These are phyloP conservation scores for Pachyuromys duprasi DNA, from an alignment of 2,797 vertebrate species.

Conservation along the genomic window DNA sequence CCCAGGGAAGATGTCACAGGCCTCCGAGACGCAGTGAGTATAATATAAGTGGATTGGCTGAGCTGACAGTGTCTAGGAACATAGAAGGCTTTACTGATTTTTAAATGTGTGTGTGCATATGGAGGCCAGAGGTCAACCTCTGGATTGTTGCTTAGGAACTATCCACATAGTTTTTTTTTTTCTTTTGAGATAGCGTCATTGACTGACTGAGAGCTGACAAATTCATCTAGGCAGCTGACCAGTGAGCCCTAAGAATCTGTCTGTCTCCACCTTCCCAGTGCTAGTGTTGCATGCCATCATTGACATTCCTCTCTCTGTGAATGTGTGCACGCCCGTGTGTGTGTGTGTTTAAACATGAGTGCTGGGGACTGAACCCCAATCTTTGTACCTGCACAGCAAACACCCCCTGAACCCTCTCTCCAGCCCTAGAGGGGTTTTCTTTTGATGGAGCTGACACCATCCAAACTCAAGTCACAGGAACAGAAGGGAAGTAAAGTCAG, in stretches of 20 bases:
- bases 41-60: background rate
- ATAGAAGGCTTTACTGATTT: background rate
- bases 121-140: background rate
- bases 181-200: background rate
- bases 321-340: background rate
- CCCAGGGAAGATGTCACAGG: background rate
- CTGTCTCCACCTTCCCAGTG: background rate
- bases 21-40: rapidly evolving
- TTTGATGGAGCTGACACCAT: background rate
- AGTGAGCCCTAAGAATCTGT: background rate
- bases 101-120: background rate
- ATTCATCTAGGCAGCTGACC: background rate
- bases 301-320: background rate
- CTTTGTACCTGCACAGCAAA: background rate
- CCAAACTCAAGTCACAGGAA: background rate
- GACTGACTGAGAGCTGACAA: background rate
- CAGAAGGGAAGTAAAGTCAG: background rate
- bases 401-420: background rate
- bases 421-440: background rate
- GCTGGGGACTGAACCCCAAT: background rate
- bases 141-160: background rate
- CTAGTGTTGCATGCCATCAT: background rate
- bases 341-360: background rate
- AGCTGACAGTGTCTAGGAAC: background rate
- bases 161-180: background rate